Conservation (phyloP, 2,113 vertebrate genomes). For the Malurus elegans region DNA sequence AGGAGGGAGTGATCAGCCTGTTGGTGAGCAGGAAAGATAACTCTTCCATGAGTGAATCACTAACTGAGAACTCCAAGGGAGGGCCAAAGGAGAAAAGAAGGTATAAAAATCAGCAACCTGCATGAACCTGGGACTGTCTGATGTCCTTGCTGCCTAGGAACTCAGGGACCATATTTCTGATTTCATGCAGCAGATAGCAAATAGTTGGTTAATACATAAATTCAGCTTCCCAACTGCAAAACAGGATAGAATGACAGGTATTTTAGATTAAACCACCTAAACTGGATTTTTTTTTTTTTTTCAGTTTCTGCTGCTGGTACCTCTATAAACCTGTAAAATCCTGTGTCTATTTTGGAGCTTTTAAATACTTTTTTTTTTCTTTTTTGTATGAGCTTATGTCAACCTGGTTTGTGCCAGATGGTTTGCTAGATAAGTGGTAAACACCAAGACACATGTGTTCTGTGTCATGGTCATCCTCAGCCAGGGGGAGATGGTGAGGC, state of each 20-base stretch:
- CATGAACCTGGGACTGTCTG: neutral
- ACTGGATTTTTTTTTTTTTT: neutral
- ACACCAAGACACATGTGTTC: neutral
- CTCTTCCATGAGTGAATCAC: neutral
- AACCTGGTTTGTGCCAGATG: neutral
- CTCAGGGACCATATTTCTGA: neutral
- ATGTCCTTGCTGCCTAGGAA: neutral
- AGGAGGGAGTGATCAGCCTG: neutral
- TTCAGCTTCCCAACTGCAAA: neutral
- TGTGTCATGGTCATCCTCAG: neutral
- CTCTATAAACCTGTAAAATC: neutral
- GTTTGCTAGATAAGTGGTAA: neutral
- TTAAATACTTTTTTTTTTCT: neutral
- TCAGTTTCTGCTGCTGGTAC: neutral
- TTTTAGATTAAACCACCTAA: neutral
- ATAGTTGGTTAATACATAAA: neutral
- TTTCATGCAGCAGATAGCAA: neutral
- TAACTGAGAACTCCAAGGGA: neutral
- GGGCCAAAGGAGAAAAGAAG: neutral
- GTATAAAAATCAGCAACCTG: neutral
- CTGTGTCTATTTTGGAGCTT: neutral
- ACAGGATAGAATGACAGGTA: neutral
- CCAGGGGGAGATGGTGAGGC: rapidly evolving
- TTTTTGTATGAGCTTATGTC: neutral
- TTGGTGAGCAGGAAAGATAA: neutral